Base-by-base conservation (phyloP, 2,113 vertebrate species). In the Brachyhypopomus occidentalis region DNA sequence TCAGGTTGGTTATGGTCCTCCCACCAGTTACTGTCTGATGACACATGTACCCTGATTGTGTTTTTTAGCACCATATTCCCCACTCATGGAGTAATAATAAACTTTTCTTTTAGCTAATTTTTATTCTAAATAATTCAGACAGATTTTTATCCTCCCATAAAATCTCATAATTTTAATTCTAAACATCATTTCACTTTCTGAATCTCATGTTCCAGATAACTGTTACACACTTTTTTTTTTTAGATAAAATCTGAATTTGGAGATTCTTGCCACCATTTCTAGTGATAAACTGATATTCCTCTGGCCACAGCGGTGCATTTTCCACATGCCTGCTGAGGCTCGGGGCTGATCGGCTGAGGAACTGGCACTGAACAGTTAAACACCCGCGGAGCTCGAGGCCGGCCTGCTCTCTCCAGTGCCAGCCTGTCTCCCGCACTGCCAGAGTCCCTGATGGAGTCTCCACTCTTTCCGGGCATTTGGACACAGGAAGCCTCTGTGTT, bases 341-440 rank as follows among this genome's bases (percentile, higher is more conserved):
- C 67, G 71, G 56, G 69, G 27, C n/a, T 77, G 71, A 85, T 79
- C 66, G 82, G 63, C 75, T 70, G 78, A 77, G 67, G 75, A 78
- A 75, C 63, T 85, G 84, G 79, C 79, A 71, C 27, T 56, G 16
- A 63, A 74, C 70, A 20, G 59, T 82, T 64, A 67, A 41, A 38
- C 27, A 23, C 30, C 56, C 4, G 23, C 14, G 12, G 70, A 27
- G 59, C 80, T 64, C 59, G 56, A 38, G 36, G 41, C 30, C 56
- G 4, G 36, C 12, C 38, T 36, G 79, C 22, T 23, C 72, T 60
- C 75, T 78, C 76, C 69, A 41, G 48, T 74, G 69, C 79, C 79
- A 62, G 74, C 74, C 38, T 55, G 58, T 60, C 5, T 8, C n/a
- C 12, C 23, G 48, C 25, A 36, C 60, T 75, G 84, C 41, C 79